Conservation (phyloP, 2,888 invertebrate genomes). For the Hymenopus coronatus region DNA sequence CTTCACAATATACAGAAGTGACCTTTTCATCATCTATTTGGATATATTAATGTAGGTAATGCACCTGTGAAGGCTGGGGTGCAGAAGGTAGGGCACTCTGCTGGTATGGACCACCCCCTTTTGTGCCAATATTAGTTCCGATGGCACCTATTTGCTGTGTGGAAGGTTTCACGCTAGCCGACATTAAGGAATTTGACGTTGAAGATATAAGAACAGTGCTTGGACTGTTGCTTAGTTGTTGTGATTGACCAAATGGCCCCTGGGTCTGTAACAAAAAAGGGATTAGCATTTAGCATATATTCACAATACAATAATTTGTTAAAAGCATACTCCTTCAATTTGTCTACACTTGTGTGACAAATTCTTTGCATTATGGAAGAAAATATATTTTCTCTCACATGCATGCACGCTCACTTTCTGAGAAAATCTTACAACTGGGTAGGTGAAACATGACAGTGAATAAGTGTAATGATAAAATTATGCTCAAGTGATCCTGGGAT, state of each 20-base stretch:
- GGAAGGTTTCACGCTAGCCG: constrained; percentile 79
- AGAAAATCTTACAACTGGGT: too few species aligned
- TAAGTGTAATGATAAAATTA: too few species aligned
- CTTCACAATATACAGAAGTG: too few species aligned
- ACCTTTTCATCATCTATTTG: background rate
- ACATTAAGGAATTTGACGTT: constrained; percentile 84
- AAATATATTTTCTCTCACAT: too few species aligned
- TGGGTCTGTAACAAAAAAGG: constrained; percentile 15
- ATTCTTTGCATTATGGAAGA: too few species aligned
- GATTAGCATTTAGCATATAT: too few species aligned
- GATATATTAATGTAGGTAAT: background rate
- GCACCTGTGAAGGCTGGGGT: constrained; percentile 52
- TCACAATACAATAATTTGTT: too few species aligned
- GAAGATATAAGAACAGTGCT: constrained; percentile 86
- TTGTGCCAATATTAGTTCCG: constrained; percentile 65
- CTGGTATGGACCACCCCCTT: constrained; percentile 55
- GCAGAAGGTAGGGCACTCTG: constrained; percentile 47
- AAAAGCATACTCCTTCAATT: too few species aligned
- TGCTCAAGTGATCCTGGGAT: too few species aligned
- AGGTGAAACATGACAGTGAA: too few species aligned
- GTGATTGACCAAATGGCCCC: constrained; percentile 71
- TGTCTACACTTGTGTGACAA: too few species aligned
- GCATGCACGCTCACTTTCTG: too few species aligned
- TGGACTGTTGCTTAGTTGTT: constrained; percentile 76
- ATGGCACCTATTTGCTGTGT: constrained; percentile 60